These are phyloP conservation scores for Sturnira hondurensis DNA, from an alignment of 2,113 vertebrate species.

Conservation along the genomic window DNA sequence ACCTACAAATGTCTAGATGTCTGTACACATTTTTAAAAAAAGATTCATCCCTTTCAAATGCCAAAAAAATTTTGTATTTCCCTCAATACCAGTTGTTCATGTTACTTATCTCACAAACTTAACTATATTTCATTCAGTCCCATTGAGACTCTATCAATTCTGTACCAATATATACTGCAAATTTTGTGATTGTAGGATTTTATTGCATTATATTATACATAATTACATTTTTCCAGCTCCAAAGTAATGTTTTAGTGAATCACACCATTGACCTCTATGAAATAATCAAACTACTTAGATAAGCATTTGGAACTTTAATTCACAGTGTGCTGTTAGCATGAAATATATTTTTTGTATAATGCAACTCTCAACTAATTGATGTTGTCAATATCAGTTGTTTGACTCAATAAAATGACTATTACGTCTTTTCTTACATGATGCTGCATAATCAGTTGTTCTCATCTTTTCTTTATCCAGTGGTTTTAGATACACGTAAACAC, in stretches of 20 bases:
- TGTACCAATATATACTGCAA: neutral
- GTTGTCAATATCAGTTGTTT: neutral
- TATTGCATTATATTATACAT: neutral
- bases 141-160: neutral
- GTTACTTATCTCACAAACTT: neutral
- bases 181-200: neutral
- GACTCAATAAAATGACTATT: constrained; percentile 30
- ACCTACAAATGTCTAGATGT: neutral
- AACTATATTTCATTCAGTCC: neutral
- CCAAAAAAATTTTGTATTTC: neutral
- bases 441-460: neutral
- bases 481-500: neutral
- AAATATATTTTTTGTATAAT: neutral
- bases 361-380: neutral
- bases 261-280: neutral
- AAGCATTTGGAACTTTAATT: neutral
- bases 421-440: neutral
- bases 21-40: neutral
- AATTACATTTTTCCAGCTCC: neutral
- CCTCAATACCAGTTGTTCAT: neutral
- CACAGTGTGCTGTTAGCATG: neutral
- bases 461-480: neutral
- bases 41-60: neutral
- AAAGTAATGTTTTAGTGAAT: neutral
- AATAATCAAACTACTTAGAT: neutral